Conservation (phyloP, 2,888 invertebrate genomes). For the Hydropsyche betteni region DNA sequence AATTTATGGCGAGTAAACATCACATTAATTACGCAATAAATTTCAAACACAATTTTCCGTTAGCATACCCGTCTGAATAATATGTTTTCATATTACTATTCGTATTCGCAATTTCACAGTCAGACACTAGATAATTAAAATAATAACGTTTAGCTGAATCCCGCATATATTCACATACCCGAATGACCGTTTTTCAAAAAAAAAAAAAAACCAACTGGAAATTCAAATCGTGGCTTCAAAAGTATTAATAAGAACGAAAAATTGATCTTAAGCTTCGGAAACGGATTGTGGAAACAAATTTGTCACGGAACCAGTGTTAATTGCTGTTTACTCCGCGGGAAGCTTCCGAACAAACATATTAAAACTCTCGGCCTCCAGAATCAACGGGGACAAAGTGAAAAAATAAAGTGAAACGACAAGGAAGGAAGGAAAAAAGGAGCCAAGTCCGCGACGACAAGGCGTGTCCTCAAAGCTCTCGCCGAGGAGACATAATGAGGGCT, state of each 20-base stretch:
- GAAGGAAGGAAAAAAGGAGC: constrained; percentile 1
- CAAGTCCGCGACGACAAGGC: constrained; percentile 11
- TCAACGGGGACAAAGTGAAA: background rate
- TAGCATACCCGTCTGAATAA: no score
- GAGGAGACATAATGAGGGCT: constrained; percentile 41
- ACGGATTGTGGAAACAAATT: constrained; percentile 19
- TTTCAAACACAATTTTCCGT: background rate
- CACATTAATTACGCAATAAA: background rate
- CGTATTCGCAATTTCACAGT: no score
- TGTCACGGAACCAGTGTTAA: constrained; percentile 12
- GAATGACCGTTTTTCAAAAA: no score
- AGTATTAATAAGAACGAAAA: background rate
- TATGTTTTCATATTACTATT: no score
- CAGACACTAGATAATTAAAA: no score
- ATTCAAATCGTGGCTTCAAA: background rate
- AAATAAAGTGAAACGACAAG: background rate
- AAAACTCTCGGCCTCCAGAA: background rate
- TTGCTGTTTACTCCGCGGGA: constrained; percentile 27
- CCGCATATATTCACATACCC: no score
- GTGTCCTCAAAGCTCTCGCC: constrained; percentile 10
- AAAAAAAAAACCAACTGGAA: no score
- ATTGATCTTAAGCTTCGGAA: background rate
- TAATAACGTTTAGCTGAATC: no score
- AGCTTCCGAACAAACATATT: constrained; percentile 27
- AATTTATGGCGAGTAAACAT: background rate